Evolutionary conservation across 2,797 vertebrate genomes (phyloP).

Genomic region (Dicrostonyx torquatus): DNA sequence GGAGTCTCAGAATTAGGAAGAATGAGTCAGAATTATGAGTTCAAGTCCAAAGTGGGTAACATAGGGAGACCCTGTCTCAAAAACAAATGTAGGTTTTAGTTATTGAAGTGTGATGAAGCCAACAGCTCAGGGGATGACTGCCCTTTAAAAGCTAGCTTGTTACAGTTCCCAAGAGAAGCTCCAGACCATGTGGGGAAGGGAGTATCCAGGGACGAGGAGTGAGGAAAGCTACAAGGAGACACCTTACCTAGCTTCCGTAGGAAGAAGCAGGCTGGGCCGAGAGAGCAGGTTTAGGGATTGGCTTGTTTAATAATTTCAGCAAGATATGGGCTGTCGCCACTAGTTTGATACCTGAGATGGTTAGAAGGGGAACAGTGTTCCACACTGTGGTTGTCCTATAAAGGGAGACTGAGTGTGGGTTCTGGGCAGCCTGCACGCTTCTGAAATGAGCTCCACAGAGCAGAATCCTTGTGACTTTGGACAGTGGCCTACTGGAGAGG

Average conservation of each 20-base stretch:
- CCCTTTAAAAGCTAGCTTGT: neutral
- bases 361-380: fast-evolving
- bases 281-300: neutral
- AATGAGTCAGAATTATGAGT: neutral
- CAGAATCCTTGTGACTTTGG: neutral
- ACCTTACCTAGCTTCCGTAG: neutral
- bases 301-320: neutral
- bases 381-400: too few relatives aligned
- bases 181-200: neutral
- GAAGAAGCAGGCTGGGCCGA: neutral
- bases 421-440: neutral
- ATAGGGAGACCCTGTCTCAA: too few relatives aligned
- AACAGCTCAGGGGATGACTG: neutral
- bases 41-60: neutral
- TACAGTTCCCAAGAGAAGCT: neutral
- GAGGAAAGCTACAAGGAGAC: fast-evolving
- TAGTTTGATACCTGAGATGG: neutral
- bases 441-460: neutral
- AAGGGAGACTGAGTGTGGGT: fast-evolving
- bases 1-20: neutral
- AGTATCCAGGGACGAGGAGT: neutral
- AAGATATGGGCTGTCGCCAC: fast-evolving
- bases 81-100: neutral
- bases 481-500: neutral
- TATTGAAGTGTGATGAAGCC: neutral